A percentile compares a stretch with the other conserved stretches of the same genome.
Evolutionary conservation across 2,888 invertebrate genomes (phyloP).

Genomic region (Scaptomyza reducta): DNA sequence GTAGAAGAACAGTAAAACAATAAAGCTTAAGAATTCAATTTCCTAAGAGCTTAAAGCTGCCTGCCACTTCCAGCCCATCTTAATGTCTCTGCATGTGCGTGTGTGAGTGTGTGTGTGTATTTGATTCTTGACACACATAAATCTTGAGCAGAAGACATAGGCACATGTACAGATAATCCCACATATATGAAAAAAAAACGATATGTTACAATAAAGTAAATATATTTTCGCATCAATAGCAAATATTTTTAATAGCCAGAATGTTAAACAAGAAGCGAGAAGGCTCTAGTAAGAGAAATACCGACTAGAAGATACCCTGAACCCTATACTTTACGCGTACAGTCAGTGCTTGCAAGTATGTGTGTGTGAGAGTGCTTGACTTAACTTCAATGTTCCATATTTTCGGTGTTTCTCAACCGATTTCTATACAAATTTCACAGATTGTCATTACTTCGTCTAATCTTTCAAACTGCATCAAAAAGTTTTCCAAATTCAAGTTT

Average conservation of each 20-base stretch:
- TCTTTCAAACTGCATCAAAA: too few relatives aligned
- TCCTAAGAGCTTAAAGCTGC: slow-evolving; percentile 67
- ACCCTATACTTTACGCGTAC: too few relatives aligned
- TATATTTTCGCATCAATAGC: slow-evolving; percentile 66
- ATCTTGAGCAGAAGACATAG: slow-evolving; percentile 67
- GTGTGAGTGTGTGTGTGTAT: slow-evolving; percentile 18
- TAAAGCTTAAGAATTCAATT: slow-evolving; percentile 79
- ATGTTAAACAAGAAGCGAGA: slow-evolving; percentile 6
- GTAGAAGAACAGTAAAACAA: slow-evolving; percentile 61
- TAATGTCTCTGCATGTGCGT: slow-evolving; percentile 7
- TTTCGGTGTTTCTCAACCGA: too few relatives aligned
- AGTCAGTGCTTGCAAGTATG: too few relatives aligned
- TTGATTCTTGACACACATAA: slow-evolving; percentile 68
- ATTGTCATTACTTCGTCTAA: too few relatives aligned
- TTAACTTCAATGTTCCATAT: too few relatives aligned
- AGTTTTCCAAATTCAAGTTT: too few relatives aligned
- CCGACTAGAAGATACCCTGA: too few relatives aligned
- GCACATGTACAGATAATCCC: slow-evolving; percentile 65
- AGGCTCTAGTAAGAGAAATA: too few relatives aligned
- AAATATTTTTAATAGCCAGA: slow-evolving; percentile 56
- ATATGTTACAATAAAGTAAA: slow-evolving; percentile 58
- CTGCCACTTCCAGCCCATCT: slow-evolving; percentile 26
- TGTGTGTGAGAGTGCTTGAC: too few relatives aligned
- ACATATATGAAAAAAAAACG: slow-evolving; percentile 78
- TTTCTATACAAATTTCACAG: too few relatives aligned